Conservation (phyloP, 2,797 vertebrate genomes). For the Podargus strigoides region DNA sequence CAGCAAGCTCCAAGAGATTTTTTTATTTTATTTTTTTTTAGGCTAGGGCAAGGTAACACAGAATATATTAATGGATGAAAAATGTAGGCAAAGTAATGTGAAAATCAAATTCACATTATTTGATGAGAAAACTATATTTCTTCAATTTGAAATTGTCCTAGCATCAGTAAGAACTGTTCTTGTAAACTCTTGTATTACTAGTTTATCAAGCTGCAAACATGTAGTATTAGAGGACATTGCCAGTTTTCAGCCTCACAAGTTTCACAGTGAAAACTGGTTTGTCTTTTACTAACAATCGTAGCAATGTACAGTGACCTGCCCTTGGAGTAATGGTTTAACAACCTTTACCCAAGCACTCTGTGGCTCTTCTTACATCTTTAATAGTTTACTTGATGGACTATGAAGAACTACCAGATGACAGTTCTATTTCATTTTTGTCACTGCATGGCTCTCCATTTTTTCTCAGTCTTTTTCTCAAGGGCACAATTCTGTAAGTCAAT, state of each 20-base stretch:
- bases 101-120: neutral
- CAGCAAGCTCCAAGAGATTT: too few species aligned
- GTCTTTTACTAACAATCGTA: conserved; percentile 63
- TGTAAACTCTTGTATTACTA: conserved; percentile 21
- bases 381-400: conserved; percentile 77
- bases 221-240: conserved; percentile 42
- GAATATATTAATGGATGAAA: neutral
- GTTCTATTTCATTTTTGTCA: conserved; percentile 82
- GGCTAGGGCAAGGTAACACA: neutral
- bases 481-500: conserved; percentile 74
- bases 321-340: conserved; percentile 74
- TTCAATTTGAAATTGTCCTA: neutral
- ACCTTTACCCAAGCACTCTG: conserved; percentile 72
- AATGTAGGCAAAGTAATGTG: neutral
- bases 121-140: neutral
- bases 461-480: conserved; percentile 74
- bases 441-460: conserved; percentile 65
- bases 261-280: conserved; percentile 32
- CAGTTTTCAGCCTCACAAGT: too few species aligned
- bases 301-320: conserved; percentile 68
- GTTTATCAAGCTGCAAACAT: conserved; percentile 38
- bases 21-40: too few species aligned
- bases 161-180: neutral
- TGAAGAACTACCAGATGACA: conserved; percentile 78
- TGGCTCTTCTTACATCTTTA: conserved; percentile 74